Conservation (phyloP, 2,888 invertebrate species). For the Lithophane ornitopus region DNA sequence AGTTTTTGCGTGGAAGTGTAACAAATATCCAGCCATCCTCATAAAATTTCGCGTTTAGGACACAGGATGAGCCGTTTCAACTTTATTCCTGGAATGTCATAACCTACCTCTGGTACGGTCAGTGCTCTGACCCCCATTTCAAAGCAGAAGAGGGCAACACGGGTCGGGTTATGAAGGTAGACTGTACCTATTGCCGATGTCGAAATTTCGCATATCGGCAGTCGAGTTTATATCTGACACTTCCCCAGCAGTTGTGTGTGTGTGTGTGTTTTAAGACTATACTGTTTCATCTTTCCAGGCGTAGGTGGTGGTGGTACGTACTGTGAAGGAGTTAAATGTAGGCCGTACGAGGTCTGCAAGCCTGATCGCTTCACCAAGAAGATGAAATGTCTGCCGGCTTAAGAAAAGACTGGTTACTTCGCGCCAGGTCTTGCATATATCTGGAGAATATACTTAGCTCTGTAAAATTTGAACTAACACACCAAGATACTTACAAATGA, state of each 20-base stretch:
- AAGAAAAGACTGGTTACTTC: neutral
- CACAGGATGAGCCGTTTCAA: too few species aligned
- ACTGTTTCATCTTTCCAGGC: slow-evolving; percentile 6
- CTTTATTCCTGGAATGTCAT: neutral
- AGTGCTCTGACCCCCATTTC: too few species aligned
- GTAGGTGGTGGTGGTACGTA: slow-evolving; percentile 10
- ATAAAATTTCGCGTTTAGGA: too few species aligned
- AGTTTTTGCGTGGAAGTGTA: too few species aligned
- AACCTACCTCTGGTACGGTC: neutral
- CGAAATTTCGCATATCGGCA: neutral
- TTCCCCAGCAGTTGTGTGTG: too few species aligned
- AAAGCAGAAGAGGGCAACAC: too few species aligned
- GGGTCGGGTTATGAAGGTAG: too few species aligned
- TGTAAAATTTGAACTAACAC: neutral
- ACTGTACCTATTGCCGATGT: neutral
- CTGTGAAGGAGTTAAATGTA: slow-evolving; percentile 91
- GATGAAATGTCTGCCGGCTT: slow-evolving; percentile 86
- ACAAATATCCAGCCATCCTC: too few species aligned
- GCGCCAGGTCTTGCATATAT: neutral
- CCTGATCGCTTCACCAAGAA: slow-evolving; percentile 91
- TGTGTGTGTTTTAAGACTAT: neutral
- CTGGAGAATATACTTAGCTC: neutral
- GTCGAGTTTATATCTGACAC: neutral
- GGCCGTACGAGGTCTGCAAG: slow-evolving; percentile 92
- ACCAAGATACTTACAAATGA: neutral